A percentile compares a stretch with the other conserved stretches of the same genome.
phyloP scores from a whole-genome alignment of 2,113 vertebrate genomes.

The Peromyscus californicus region DNA sequence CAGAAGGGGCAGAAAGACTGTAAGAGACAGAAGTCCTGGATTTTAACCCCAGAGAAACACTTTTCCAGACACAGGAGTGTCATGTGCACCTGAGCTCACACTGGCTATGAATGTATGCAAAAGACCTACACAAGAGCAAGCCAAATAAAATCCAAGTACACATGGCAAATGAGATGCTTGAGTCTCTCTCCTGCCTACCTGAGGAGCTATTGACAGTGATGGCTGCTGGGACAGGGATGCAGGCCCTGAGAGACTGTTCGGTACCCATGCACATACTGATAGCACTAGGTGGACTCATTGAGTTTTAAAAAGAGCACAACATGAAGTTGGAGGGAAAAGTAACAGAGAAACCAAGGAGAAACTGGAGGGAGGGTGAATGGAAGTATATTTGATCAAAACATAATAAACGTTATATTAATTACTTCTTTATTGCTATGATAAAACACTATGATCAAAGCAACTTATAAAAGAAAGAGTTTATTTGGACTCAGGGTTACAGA shows the following conservation, averaged over 20 bases:
- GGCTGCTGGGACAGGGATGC: neutral
- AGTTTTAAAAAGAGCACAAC: neutral
- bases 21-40: neutral
- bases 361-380: neutral
- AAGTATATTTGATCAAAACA: neutral
- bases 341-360: neutral
- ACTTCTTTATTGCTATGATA: neutral
- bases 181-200: neutral
- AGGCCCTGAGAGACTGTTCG: neutral
- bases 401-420: neutral
- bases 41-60: neutral
- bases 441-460: neutral
- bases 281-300: neutral
- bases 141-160: neutral
- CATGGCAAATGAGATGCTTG: neutral
- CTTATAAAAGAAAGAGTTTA: neutral
- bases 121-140: neutral
- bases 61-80: neutral
- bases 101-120: neutral
- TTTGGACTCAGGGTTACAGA: neutral
- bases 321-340: neutral
- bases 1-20: neutral
- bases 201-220: neutral
- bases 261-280: neutral
- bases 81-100: neutral